Evolutionary conservation across 2,113 vertebrate genomes (phyloP).

Genomic region (Sturnira hondurensis): DNA sequence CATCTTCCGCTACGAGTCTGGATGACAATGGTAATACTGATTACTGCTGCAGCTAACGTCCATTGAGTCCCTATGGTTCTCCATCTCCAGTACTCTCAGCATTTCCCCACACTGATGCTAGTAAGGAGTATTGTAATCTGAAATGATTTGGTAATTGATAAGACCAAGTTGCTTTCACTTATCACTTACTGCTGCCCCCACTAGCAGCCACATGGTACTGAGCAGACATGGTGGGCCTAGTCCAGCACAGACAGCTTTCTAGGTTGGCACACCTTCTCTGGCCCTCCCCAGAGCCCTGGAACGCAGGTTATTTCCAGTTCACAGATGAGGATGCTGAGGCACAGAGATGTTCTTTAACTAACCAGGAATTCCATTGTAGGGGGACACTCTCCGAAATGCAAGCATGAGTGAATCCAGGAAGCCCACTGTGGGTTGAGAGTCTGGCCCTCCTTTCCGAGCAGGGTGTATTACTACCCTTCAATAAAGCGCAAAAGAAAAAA

Average conservation of each 20-base stretch:
- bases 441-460: background rate
- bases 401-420: background rate
- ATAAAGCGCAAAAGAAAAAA: background rate
- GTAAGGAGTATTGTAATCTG: background rate
- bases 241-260: background rate
- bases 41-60: background rate
- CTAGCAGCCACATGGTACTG: background rate
- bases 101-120: background rate
- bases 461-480: background rate
- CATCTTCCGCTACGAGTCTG: background rate
- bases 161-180: background rate
- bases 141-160: background rate
- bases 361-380: background rate
- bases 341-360: background rate
- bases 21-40: background rate
- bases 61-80: background rate
- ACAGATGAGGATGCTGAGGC: background rate
- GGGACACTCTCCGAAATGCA: background rate
- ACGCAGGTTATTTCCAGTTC: background rate
- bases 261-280: too few relatives aligned
- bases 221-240: background rate
- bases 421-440: background rate
- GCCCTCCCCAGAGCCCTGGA: background rate
- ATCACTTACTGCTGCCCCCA: background rate
- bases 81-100: background rate